Base-by-base conservation (phyloP, 2,797 vertebrate species). In the Gorsachius magnificus region DNA sequence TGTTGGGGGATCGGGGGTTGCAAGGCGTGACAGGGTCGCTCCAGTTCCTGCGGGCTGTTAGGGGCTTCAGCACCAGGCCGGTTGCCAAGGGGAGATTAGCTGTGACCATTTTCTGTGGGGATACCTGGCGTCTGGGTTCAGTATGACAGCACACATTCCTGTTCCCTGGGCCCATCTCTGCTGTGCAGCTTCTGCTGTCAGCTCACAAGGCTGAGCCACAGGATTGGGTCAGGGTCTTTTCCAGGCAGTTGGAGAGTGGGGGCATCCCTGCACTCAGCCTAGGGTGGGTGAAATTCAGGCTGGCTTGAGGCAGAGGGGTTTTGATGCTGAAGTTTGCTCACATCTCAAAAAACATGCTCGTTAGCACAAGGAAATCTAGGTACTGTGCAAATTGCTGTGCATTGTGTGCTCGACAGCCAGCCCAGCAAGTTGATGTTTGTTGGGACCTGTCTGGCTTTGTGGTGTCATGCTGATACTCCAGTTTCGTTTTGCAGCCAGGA, bases 71-170 rank as follows among this genome's bases (percentile, higher is more conserved):
- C 70, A 72, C 74, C 63, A 36, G 16, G 50, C 82, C 26, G 41
- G 57, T 71, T 83, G 88, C 95, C 88, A 75, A 16, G 61, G 35
- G 46, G 41, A 56, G 91, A 94, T 90, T 78, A 97, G 87, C 85
- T 92, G 94, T 83, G 90, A 51, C 22, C 50, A 46, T 90, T 26
- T 50, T 24, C 57, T 64, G 5, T 33, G 48, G n/a, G 19, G 46
- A 28, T 71, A 41, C 65, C 71, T 81, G 56, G 25, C 28, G 46
- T n/a, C 45, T 6, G n/a, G 45, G 45, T n/a, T 70, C 53, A 9
- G 17, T 9, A 11, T 28, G 43, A 57, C 57, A 33, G 8, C 5
- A 13, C 0, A 1, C 7, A 1, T 13, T 51, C 28, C 64, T 66
- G 38, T 10, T 35, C 83, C 50, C 50, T 45, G 43, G 12, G 16